Percentiles rank a stretch among this genome's conserved stretches.
Conservation (phyloP, 2,888 invertebrate species). For the Diploptera punctata region DNA sequence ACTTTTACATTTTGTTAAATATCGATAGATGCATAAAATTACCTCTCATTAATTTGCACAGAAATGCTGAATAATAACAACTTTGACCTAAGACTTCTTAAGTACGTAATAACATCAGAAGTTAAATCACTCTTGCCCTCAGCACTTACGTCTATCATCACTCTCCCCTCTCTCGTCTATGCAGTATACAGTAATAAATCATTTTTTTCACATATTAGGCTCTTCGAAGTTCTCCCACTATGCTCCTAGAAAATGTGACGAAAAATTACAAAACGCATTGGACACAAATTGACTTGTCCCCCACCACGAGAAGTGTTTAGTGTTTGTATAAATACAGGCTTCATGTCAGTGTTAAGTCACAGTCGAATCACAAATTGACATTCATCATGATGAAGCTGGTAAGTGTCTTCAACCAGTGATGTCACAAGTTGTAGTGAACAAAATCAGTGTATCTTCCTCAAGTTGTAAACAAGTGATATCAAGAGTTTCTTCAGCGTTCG, state of each 20-base stretch:
- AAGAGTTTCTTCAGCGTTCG: no score
- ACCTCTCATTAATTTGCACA: no score
- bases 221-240: not conserved
- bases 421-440: not conserved
- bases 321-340: not conserved
- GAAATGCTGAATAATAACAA: no score
- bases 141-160: not conserved
- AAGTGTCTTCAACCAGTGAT: not conserved
- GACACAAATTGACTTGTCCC: constrained; percentile 7
- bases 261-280: constrained; percentile 6
- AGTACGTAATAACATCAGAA: no score
- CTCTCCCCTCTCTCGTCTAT: constrained; percentile 1
- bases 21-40: no score
- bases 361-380: not conserved
- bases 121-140: not conserved
- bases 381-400: constrained; percentile 5
- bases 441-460: no score
- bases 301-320: not conserved
- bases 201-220: not conserved
- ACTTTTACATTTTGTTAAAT: no score
- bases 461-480: no score
- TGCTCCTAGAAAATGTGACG: not conserved
- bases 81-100: no score
- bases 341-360: not conserved
- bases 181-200: constrained; percentile 22